Conservation (phyloP, 2,113 vertebrate species). For the Prinia subflava region DNA sequence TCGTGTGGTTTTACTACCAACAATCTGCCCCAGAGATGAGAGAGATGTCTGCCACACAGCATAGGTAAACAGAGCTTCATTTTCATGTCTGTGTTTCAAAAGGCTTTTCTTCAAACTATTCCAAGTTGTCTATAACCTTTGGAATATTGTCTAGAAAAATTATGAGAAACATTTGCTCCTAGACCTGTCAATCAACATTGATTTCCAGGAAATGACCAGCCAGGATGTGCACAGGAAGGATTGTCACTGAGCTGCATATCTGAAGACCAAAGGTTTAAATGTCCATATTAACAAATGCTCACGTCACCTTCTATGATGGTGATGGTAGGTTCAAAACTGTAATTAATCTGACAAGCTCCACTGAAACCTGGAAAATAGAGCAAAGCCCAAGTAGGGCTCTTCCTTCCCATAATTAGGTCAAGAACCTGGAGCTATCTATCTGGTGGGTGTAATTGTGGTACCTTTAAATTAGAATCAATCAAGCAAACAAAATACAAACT, state of each 20-base stretch:
- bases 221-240: fast-evolving
- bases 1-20: not conserved
- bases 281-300: not conserved
- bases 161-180: not conserved
- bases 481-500: not conserved
- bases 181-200: not conserved
- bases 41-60: not conserved
- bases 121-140: not conserved
- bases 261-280: not conserved
- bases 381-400: not conserved
- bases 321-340: not conserved
- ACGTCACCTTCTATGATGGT: not conserved
- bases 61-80: constrained; percentile 2
- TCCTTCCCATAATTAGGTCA: not conserved
- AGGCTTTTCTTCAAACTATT: not conserved
- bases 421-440: not conserved
- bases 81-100: not conserved
- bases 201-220: not conserved
- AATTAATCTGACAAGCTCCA: not conserved
- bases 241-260: not conserved
- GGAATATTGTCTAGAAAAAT: not conserved
- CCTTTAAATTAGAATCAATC: not conserved
- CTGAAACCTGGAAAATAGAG: not conserved
- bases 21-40: not conserved
- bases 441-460: not conserved